These are phyloP conservation scores for Chelon labrosus DNA, from an alignment of 2,797 vertebrate species.

Conservation along the genomic window DNA sequence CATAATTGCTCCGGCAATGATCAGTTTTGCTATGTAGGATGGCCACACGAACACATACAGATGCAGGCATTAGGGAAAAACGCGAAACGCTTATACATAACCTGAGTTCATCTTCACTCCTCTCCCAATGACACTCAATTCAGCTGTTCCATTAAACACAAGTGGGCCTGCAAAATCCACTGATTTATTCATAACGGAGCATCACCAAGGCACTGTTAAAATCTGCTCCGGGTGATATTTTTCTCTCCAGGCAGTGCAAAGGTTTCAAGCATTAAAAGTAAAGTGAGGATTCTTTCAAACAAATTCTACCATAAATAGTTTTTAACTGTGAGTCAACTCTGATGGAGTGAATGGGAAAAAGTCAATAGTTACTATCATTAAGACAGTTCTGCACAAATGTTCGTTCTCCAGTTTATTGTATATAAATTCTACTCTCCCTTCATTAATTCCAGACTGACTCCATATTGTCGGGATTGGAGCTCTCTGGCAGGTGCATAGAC, in stretches of 20 bases:
- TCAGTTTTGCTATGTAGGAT: conserved; percentile 28
- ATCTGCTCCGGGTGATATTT: conserved; percentile 21
- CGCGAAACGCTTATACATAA: conserved; percentile 43
- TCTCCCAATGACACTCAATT: conserved; percentile 49
- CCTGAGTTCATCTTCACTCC: conserved; percentile 46
- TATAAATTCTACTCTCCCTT: too few species aligned
- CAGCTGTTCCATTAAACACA: conserved; percentile 65
- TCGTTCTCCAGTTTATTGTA: too few species aligned
- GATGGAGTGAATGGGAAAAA: background rate
- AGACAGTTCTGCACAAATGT: too few species aligned
- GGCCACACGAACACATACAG: conserved; percentile 20
- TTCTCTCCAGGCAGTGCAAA: background rate
- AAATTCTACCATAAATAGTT: background rate
- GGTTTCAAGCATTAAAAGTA: background rate
- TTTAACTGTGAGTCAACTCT: background rate
- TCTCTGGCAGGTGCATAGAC: too few species aligned
- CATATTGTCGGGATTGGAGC: too few species aligned
- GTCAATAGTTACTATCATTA: background rate
- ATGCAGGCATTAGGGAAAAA: conserved; percentile 36
- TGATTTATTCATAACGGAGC: conserved; percentile 65
- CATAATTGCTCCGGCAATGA: conserved; percentile 40
- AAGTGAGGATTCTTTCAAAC: background rate
- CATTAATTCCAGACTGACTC: too few species aligned
- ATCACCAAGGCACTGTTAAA: conserved; percentile 44
- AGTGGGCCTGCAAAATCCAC: conserved; percentile 37